Base-by-base conservation (phyloP, 2,888 invertebrate species). In the Mantis religiosa region DNA sequence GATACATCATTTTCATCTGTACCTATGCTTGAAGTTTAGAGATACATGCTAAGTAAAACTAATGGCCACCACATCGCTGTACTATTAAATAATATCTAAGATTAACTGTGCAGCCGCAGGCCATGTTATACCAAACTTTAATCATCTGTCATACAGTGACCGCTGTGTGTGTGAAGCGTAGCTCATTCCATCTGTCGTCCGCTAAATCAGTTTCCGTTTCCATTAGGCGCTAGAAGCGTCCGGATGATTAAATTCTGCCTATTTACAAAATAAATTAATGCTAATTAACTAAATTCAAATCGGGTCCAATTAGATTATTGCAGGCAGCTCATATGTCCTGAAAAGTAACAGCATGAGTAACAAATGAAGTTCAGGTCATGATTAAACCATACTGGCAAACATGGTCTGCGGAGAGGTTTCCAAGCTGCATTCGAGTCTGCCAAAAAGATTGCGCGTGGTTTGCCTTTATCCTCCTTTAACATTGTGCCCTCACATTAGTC, bases 201-300 rank as follows among this genome's bases (percentile, higher is more conserved):
- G 71, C 86, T 81, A 86, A 86, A 86, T 86, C 71, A 86, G 54
- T 85, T 86, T 86, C 71, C 28, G 81, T 86, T 86, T 86, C 86
- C 71, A 86, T 86, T 86, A 86, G 15, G 20, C 86, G n/a, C 27
- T 28, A 86, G 14, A 20, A 28, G 25, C 27, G 86, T 28, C 15
- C 54, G 71, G 25, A 0, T 28, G 71, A 86, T 86, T 86, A 47
- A 86, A 86, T 86, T 86, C 28, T 28, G 71, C 47, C 86, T 86
- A 81, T 86, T 86, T 86, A 81, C 28, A 86, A 86, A 86, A 86
- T 86, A 54, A 86, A 86, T 81, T 86, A 25, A 54, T 71, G 71
- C 54, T 86, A 86, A 86, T 71, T 71, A 86, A 28, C 86, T 81
- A 86, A 86, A 86, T 86, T 86, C 71, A 86, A 86, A 86, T 86